Evolutionary conservation across 2,113 vertebrate species (phyloP).

Genomic region (Mellivora capensis): DNA sequence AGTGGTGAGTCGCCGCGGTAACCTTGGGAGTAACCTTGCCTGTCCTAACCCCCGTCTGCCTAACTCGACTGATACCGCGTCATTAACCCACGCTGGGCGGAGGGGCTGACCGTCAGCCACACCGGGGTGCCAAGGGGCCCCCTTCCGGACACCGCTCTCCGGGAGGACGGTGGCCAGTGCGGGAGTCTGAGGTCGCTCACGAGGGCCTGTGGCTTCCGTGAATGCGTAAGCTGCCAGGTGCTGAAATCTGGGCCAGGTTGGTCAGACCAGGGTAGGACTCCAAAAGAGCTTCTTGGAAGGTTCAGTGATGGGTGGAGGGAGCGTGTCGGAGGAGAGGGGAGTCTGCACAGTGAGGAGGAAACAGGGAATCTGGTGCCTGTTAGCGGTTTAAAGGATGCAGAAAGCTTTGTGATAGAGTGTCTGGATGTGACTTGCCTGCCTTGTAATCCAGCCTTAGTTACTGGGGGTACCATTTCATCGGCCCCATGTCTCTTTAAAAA

Average conservation of each 20-base stretch:
- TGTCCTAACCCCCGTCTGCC: conserved; percentile 72
- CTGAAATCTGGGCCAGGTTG: not conserved
- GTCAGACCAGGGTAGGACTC: not conserved
- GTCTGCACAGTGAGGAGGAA: not conserved
- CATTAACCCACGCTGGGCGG: conserved; percentile 58
- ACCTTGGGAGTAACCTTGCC: conserved; percentile 75
- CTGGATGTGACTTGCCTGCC: not conserved
- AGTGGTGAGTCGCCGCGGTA: conserved; percentile 91
- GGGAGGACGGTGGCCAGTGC: not conserved
- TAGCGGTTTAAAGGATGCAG: not conserved
- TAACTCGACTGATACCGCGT: conserved; percentile 81
- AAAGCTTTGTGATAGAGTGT: not conserved
- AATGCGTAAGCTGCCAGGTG: not conserved
- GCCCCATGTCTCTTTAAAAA: not conserved
- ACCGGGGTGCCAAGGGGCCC: not conserved
- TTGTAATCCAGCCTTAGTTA: not conserved
- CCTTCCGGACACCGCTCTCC: not conserved
- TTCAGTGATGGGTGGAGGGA: not conserved
- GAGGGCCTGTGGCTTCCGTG: not conserved
- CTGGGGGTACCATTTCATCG: not conserved
- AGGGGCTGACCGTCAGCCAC: conserved; percentile 32
- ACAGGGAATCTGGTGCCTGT: not conserved
- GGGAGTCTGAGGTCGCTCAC: not conserved
- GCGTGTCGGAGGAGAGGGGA: not conserved
- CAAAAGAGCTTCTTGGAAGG: not conserved